Evolutionary conservation across 2,888 invertebrate species (phyloP), one percentile per base, ranked within the genome.

Genomic region (Hipparchia sbordonii): DNA sequence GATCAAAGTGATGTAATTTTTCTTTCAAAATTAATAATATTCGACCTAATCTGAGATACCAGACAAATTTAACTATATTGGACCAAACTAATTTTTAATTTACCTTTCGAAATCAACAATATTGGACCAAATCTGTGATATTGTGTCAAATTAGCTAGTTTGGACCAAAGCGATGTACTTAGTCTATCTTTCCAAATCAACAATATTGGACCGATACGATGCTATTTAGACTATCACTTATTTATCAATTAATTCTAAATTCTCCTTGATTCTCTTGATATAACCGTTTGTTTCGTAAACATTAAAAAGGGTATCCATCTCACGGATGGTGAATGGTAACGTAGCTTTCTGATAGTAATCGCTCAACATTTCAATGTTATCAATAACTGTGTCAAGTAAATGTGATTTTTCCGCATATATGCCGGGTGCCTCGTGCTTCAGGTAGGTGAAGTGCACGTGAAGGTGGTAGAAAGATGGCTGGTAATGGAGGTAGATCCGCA

Each of bases 381-480:
- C 95, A 69, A 99, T 99, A 70, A 99, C 98, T 7, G 97, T 97
- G 63, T 97, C 95, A 10, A 99, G 94, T 72, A 99, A 91, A 87
- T 99, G 98, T 0, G 98, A 96, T 82, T 96, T 96, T 85, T 98
- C 98, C 12, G 96, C 96, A 89, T 95, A 95, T 81, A 97, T 97
- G 51, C 98, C 97, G 63, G 97, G 97, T 0, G 97, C 96, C 80
- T 97, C 97, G 90, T 96, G 96, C 63, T 95, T 95, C 2, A 99
- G 86, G 72, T 96, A 95, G 10, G 97, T 97, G 83, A 99, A 98
- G 88, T 99, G 99, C 0, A 99, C 95, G 87, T 99, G 99, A 0
- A 99, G 94, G 86, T 99, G 99, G 89, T 98, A 99, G 92, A 98
- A 99, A 0, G 98, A 98, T 0, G 99, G 99, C 83, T 98, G 99